phyloP scores from a whole-genome alignment of 2,888 invertebrate genomes.

The Drosophila neotestacea region DNA sequence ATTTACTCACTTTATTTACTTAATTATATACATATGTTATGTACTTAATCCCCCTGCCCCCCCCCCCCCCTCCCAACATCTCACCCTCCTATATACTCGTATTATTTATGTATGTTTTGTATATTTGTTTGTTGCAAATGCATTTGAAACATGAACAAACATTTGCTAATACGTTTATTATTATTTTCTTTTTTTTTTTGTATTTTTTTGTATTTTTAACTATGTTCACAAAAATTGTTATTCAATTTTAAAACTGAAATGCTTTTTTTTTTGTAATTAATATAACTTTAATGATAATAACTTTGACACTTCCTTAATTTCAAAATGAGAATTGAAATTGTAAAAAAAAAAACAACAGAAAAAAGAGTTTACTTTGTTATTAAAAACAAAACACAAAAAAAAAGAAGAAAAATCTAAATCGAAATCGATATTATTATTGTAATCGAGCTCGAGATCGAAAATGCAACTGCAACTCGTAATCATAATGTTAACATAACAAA shows the following conservation, averaged over 20 bases:
- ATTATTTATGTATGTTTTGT: constrained; percentile 49
- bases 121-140: constrained; percentile 46
- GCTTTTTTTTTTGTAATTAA: constrained; percentile 36
- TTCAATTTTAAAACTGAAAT: constrained; percentile 55
- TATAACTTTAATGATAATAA: constrained; percentile 30
- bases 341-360: constrained; percentile 33
- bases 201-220: constrained; percentile 27
- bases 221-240: constrained; percentile 65
- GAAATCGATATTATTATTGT: constrained; percentile 14
- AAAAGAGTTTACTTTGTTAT: constrained; percentile 37
- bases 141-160: constrained; percentile 27
- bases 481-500: constrained; percentile 24
- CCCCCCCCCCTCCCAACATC: too few relatives aligned
- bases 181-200: constrained; percentile 18
- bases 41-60: constrained; percentile 2
- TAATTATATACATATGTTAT: constrained; percentile 15
- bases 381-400: background rate
- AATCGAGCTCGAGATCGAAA: constrained; percentile 10
- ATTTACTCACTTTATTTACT: constrained; percentile 36
- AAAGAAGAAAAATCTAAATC: background rate
- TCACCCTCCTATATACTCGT: constrained; percentile 40
- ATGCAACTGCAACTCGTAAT: constrained; percentile 22
- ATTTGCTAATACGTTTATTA: constrained; percentile 17
- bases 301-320: constrained; percentile 64
- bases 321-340: constrained; percentile 49